Evolutionary conservation across 2,888 invertebrate genomes (phyloP), one percentile per base, ranked within the genome.

Genomic region (Orthosia gothica): DNA sequence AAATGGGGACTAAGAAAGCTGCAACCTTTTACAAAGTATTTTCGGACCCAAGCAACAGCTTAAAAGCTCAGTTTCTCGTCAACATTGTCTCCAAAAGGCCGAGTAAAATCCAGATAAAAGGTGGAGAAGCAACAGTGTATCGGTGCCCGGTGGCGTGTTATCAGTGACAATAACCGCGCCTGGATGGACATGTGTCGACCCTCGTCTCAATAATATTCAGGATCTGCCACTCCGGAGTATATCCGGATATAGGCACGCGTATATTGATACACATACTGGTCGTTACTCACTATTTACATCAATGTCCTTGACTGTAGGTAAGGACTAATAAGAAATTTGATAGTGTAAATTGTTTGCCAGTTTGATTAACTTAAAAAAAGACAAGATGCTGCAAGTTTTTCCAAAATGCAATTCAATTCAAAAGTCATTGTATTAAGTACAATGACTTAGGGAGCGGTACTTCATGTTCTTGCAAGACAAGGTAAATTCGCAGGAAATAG

Each of bases 141-240:
- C 55, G 26, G 26, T 45, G 16, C 26, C 18, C 55, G 20, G 23
- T 32, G n/a, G 45, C 18, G 59, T 52, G 55, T 45, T 47, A 76
- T 79, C 57, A 63, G 86, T 88, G 89, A 91, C 91, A 91, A 91
- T 89, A 90, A 88, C 89, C 83, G 86, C 81, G 82, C 85, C 83
- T 77, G 87, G 89, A 91, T 88, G 89, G 93, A 92, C 93, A 91
- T 84, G 83, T 91, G 93, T 91, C 93, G 89, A 93, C 93, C 93
- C 93, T 93, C 90, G 89, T 94, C 92, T 86, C 79, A 76, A 79
- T 81, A 74, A 86, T 81, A 85, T 85, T 84, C 85, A 83, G 82
- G 81, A 85, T 45, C 40, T 81, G 65, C 61, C 74, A 74, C 58
- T 84, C 50, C 52, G n/a, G n/a, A n/a, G n/a, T n/a, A n/a, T n/a